A percentile compares a stretch with the other conserved stretches of the same genome.
These are phyloP conservation scores for Eciton burchellii DNA, from an alignment of 1,140 invertebrate species.

Conservation along the genomic window DNA sequence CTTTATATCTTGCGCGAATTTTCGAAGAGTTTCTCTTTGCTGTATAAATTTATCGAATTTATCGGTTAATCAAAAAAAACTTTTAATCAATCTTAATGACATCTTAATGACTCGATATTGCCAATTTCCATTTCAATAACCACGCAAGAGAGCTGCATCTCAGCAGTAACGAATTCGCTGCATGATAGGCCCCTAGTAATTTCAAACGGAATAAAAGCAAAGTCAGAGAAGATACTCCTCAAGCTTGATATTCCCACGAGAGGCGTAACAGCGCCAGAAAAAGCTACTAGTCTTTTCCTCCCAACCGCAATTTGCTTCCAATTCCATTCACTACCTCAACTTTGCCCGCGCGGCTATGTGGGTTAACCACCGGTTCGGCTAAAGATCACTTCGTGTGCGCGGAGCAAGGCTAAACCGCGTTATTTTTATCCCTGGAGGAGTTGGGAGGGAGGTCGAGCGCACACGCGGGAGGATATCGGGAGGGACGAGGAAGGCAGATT, in stretches of 20 bases:
- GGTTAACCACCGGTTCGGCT: constrained; percentile 16
- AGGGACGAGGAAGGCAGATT: constrained; percentile 5
- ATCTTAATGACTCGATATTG: too few species aligned
- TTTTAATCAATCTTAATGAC: too few species aligned
- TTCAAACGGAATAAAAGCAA: not conserved
- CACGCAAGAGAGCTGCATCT: too few species aligned
- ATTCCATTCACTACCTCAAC: not conserved
- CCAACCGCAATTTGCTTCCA: too few species aligned
- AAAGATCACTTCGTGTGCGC: constrained; percentile 6
- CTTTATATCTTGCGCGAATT: not conserved
- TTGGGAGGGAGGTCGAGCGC: too few species aligned
- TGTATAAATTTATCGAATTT: not conserved
- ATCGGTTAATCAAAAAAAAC: not conserved
- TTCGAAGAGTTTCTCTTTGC: too few species aligned
- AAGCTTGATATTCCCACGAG: not conserved
- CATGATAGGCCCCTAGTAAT: not conserved
- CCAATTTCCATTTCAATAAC: not conserved
- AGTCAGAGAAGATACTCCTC: not conserved
- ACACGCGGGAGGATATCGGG: constrained; percentile 1
- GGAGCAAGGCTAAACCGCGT: constrained; percentile 34
- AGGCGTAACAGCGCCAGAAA: not conserved
- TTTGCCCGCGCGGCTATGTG: constrained; percentile 3
- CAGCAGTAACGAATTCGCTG: not conserved
- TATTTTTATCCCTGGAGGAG: constrained; percentile 18
- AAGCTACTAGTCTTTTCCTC: not conserved